Base-by-base conservation (phyloP, 2,888 invertebrate species). In the Amorpha juglandis region DNA sequence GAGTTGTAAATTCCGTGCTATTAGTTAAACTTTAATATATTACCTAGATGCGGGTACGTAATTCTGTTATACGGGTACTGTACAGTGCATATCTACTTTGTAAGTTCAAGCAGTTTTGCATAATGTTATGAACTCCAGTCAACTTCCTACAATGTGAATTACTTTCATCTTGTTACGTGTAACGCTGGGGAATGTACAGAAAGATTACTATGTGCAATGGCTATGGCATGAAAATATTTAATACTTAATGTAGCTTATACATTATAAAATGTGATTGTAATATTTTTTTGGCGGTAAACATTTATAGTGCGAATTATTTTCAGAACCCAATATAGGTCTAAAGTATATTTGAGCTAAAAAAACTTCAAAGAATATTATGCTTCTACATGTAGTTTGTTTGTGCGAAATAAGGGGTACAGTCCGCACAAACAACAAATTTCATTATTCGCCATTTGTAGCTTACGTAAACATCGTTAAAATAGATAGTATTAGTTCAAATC, bases 131-230 rank as follows among this genome's bases (percentile, higher is more conserved):
- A 58, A 19, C 42, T 19, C 38, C 42, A 19, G 38, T 58, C 19
- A 19, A 58, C 58, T 58, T 51, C 6, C 12, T 19, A 58, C 58
- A 42, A 42, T 58, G 38, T 38, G 38, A 55, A 35, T 55, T 58
- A 42, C 52, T 52, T n/a, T 52, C 38, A 58, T 58, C 42, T 38
- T 38, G 16, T 45, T 50, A 19, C 19, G 58, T 38, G 9, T 19
- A 42, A 6, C 55, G 21, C 55, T 16, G 6, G 55, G 35, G 55
- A 58, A 58, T 58, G 38, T 38, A 55, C 12, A 21, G 6, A 19
- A 58, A 42, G 19, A 58, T 58, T 42, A 19, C 11, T 19, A 9
- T 11, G 19, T 16, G 11, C 19, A n/a, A n/a, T n/a, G n/a, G n/a
- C n/a, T n/a, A n/a, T n/a, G n/a, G n/a, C n/a, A n/a, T n/a, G n/a